phyloP scores from a whole-genome alignment of 53 echinoderm and acorn worm genomes.

The Holothuria scabra region DNA sequence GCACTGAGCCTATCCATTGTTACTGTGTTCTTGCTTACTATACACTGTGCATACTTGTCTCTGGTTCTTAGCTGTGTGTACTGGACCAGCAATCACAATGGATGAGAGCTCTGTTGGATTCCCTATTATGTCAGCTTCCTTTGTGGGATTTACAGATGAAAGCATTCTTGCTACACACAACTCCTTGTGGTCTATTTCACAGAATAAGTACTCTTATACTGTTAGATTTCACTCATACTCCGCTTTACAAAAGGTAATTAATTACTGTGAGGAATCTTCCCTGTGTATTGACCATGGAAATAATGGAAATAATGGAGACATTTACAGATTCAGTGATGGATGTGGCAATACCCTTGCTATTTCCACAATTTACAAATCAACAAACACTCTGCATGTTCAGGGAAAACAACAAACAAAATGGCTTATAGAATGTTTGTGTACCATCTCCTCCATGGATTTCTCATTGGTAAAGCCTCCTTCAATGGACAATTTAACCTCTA shows the following conservation, averaged over 20 bases:
- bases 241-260: not conserved
- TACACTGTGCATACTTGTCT: too few relatives aligned
- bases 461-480: not conserved
- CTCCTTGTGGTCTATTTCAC: not conserved
- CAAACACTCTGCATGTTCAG: slow-evolving; percentile 11
- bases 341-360: not conserved
- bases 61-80: not conserved
- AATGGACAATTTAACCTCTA: not conserved
- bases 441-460: slow-evolving; percentile 16
- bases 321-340: slow-evolving; percentile 1
- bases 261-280: slow-evolving; percentile 13
- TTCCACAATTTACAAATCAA: slow-evolving; percentile 9
- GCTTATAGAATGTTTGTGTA: not conserved
- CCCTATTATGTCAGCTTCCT: not conserved
- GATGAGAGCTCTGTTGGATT: not conserved
- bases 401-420: slow-evolving; percentile 1
- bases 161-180: not conserved
- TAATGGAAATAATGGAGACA: slow-evolving; percentile 12
- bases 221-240: slow-evolving; percentile 15
- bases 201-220: slow-evolving; percentile 6
- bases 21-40: too few relatives aligned
- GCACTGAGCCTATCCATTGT: too few relatives aligned
- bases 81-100: not conserved
- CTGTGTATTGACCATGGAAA: slow-evolving; percentile 2
- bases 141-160: slow-evolving; percentile 1